These are phyloP conservation scores for Theristicus caerulescens DNA, from an alignment of 2,113 vertebrate genomes.

Conservation along the genomic window DNA sequence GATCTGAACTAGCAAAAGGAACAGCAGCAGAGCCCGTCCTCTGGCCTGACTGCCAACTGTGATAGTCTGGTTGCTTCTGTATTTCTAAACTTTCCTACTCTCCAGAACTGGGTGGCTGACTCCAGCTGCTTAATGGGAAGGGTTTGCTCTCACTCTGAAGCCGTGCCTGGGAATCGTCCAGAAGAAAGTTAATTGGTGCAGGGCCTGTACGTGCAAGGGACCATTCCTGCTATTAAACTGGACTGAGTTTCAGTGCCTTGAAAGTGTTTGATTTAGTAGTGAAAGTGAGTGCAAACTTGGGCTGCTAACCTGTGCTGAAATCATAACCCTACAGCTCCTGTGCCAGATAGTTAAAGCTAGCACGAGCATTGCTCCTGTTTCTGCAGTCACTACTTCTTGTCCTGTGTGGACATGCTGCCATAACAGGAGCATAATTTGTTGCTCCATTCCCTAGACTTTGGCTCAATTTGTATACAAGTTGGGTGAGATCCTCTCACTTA, in stretches of 20 bases:
- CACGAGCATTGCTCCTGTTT: rapidly evolving
- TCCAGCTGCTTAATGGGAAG: not conserved
- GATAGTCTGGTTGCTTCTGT: not conserved
- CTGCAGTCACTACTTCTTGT: not conserved
- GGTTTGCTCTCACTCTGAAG: not conserved
- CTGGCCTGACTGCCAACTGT: not conserved
- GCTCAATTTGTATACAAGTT: not conserved
- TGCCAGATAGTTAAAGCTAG: not conserved
- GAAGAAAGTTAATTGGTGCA: not conserved
- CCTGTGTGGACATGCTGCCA: not conserved
- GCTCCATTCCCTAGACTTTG: not conserved
- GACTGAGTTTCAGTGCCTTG: not conserved
- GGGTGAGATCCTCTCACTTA: not conserved
- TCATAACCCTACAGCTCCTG: not conserved
- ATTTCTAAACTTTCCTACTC: not conserved
- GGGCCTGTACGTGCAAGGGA: not conserved
- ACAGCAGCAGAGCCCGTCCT: not conserved
- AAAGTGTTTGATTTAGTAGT: not conserved
- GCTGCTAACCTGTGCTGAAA: not conserved
- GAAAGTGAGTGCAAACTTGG: not conserved
- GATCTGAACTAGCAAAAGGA: not conserved
- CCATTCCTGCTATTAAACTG: not conserved
- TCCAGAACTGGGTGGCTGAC: not conserved
- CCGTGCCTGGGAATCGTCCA: not conserved
- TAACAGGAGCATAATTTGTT: not conserved